Conservation (phyloP, 2,888 invertebrate species). For the Fissipunctia ypsillon region DNA sequence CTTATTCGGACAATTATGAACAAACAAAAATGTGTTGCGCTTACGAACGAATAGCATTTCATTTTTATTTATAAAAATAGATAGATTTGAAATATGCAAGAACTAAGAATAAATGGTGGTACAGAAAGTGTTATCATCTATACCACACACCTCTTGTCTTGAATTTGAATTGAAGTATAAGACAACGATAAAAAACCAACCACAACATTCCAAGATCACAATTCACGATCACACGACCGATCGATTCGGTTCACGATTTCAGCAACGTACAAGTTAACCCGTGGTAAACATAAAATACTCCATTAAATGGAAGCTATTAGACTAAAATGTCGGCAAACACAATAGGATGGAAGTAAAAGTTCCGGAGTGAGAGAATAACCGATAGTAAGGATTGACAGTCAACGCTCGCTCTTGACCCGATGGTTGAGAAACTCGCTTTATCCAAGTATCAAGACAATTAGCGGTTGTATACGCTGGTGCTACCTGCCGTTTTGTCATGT, state of each 20-base stretch:
- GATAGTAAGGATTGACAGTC: slow-evolving; percentile 30
- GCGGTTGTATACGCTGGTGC: slow-evolving; percentile 23
- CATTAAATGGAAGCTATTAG: slow-evolving; percentile 38
- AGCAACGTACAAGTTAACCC: slow-evolving; percentile 23
- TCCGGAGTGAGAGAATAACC: slow-evolving; percentile 29
- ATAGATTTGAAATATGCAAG: background rate
- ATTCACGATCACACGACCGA: too few relatives aligned
- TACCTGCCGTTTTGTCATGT: slow-evolving; percentile 24
- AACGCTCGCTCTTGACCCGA: slow-evolving; percentile 59
- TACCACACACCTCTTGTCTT: background rate
- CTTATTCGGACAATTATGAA: background rate
- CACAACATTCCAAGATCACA: background rate
- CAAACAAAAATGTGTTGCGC: background rate
- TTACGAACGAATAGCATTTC: background rate
- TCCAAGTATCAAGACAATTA: slow-evolving; percentile 43
- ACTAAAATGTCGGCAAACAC: slow-evolving; percentile 40
- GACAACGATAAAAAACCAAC: background rate
- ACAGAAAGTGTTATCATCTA: background rate
- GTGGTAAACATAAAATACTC: slow-evolving; percentile 20
- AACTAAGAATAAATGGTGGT: background rate
- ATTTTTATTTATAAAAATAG: background rate
- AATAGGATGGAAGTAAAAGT: slow-evolving; percentile 60
- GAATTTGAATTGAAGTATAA: background rate
- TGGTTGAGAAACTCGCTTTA: slow-evolving; percentile 34
- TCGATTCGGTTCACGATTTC: slow-evolving; percentile 6